Base-by-base conservation (phyloP, 1,140 invertebrate species). In the Diprion similis region DNA sequence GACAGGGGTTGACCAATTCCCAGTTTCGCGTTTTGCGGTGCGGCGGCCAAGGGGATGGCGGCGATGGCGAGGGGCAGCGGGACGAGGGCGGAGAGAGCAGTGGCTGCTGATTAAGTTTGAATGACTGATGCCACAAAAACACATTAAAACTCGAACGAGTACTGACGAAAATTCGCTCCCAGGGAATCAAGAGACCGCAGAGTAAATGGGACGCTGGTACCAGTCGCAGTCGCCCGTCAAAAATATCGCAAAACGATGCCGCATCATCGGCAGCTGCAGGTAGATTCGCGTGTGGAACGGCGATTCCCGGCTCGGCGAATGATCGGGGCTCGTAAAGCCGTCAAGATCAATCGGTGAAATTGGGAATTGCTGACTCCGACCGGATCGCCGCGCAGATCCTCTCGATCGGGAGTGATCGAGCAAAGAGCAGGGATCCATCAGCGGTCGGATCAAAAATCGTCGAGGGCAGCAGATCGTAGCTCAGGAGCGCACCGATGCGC, bases 101-200 rank as follows among this genome's bases (percentile, higher is more conserved):
- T 77, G 78, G 77, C 77, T 80, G 81, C 84, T 87, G 86, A 88
- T 87, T 88, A 88, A 87, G 85, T 85, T 84, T 84, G 86, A 88
- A 88, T 87, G 84, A 84, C 85, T 85, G 86, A 87, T 85, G 85
- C 86, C 86, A 84, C 86, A 88, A 87, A 88, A 88, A 88, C 86
- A 84, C 85, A 88, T 87, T 87, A 88, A 88, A 88, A 88, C 85
- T 86, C 82, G 85, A 86, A 86, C 85, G 85, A 86, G 86, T 85
- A 83, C 83, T 82, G 84, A 88, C 87, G 86, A 88, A 87, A 88
- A 88, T 88, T 87, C 84, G 84, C 85, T 86, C 82, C 82, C 79
- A 80, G 83, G 85, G 81, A 87, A 86, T 85, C 86, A 86, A 84
- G 82, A 80, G 83, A 88, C 86, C 86, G 83, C 86, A 87, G 78